Base-by-base conservation (phyloP, 2,888 invertebrate genomes). In the Atethmia centrago region DNA sequence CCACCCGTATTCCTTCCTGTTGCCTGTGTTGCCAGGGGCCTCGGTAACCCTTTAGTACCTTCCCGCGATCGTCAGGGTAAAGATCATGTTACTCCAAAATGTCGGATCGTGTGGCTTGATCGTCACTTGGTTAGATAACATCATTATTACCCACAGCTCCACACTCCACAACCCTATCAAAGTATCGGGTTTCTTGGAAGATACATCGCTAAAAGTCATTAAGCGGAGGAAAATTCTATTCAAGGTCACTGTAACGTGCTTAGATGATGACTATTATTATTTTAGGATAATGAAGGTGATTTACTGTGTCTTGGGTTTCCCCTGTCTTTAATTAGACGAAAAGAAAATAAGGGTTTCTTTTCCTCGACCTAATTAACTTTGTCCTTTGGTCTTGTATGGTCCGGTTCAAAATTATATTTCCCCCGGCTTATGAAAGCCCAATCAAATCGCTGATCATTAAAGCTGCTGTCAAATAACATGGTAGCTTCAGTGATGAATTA, bases 71-170 rank as follows among this genome's bases (percentile, higher is more conserved):
- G 40, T 65, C 25, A 51, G n/a, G 56, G 40, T 64, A 40, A 21
- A 19, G 70, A 47, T 79, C 70, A 62, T 21, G 59, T 79, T 79
- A 71, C 79, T 47, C 59, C 55, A 70, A 83, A 83, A 61, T 62
- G 61, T 45, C 56, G 31, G 36, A n/a, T 59, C 61, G 49, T 51
- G 40, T 64, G 21, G 28, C 12, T 45, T 42, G 70, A 64, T 51
- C 64, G 16, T 71, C 64, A 67, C 28, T 64, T 55, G 64, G 16
- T 25, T 28, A 45, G 53, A 68, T 74, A 56, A 74, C 65, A 62
- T 42, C 59, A 61, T 77, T 71, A 64, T 59, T 61, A 68, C 25
- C 10, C n/a, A 42, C n/a, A 81, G 36, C 71, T 3, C 28, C 47
- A 28, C 45, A 47, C 47, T 28, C 25, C 53, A 55, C 45, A 49